These are phyloP conservation scores for Fratercula arctica DNA, from an alignment of 2,797 vertebrate species.

Conservation along the genomic window DNA sequence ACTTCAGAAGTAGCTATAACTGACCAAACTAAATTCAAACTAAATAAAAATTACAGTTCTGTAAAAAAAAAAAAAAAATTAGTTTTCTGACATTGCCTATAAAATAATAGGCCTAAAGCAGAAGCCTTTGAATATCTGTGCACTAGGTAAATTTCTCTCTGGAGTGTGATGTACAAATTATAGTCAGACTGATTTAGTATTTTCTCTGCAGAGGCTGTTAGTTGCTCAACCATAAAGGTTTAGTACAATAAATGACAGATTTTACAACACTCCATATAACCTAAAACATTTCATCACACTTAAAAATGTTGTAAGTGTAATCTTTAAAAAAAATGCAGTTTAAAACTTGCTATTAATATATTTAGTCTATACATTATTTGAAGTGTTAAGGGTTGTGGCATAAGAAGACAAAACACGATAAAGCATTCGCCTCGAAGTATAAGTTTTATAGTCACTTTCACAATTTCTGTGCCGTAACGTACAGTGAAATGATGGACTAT, in stretches of 20 bases:
- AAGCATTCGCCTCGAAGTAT: slow-evolving; percentile 37
- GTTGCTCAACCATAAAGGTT: slow-evolving; percentile 68
- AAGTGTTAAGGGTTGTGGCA: slow-evolving; percentile 52
- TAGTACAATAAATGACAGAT: slow-evolving; percentile 68
- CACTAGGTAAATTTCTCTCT: slow-evolving; percentile 44
- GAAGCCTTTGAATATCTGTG: slow-evolving; percentile 21
- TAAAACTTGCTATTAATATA: slow-evolving; percentile 72
- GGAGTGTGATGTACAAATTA: slow-evolving; percentile 29
- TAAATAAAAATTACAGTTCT: neutral
- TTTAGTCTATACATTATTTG: slow-evolving; percentile 59
- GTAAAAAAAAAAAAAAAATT: neutral
- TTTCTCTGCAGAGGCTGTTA: slow-evolving; percentile 56
- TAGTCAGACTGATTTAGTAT: slow-evolving; percentile 1
- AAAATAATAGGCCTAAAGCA: slow-evolving; percentile 31
- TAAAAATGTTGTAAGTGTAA: slow-evolving; percentile 71
- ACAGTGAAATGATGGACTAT: slow-evolving; percentile 28
- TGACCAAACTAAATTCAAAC: slow-evolving; percentile 14
- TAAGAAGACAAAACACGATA: slow-evolving; percentile 13
- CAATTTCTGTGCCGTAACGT: neutral
- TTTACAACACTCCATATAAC: slow-evolving; percentile 72
- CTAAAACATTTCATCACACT: slow-evolving; percentile 68
- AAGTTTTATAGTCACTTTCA: slow-evolving; percentile 57
- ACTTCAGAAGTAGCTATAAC: neutral
- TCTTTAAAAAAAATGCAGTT: slow-evolving; percentile 60
- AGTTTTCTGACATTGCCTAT: neutral